Evolutionary conservation across 2,888 invertebrate genomes (phyloP).

Genomic region (Drosophila birchii): DNA sequence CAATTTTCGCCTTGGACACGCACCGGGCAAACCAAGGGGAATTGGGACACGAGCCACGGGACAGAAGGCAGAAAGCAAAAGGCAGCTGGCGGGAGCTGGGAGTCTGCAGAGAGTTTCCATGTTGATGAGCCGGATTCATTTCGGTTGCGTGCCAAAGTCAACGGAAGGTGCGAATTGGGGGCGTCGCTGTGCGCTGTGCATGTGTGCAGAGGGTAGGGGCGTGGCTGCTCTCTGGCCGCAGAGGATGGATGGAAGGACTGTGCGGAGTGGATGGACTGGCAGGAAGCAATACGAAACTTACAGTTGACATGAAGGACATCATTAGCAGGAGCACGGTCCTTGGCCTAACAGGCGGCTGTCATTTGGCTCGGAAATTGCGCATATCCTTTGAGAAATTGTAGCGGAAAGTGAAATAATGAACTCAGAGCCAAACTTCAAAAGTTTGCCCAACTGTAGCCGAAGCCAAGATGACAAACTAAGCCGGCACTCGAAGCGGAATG

Average conservation of each 20-base stretch:
- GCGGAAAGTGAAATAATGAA: constrained; percentile 59
- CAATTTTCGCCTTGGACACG: constrained; percentile 40
- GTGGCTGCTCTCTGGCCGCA: constrained; percentile 13
- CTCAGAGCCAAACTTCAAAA: constrained; percentile 31
- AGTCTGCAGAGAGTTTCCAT: constrained; percentile 44
- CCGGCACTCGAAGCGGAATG: constrained; percentile 40
- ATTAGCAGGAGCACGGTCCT: constrained; percentile 43
- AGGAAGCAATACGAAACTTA: constrained; percentile 36
- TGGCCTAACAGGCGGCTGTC: constrained; percentile 40
- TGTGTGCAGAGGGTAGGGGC: constrained; percentile 3
- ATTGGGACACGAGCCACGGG: background rate
- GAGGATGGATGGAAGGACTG: constrained; percentile 13
- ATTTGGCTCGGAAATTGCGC: constrained; percentile 65
- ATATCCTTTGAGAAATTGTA: constrained; percentile 68
- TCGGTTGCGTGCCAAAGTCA: constrained; percentile 46
- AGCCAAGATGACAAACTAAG: constrained; percentile 53
- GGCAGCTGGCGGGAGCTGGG: constrained; percentile 1
- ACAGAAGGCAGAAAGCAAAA: constrained; percentile 5
- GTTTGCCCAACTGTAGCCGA: constrained; percentile 46
- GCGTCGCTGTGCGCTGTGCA: constrained; percentile 5
- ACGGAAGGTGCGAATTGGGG: constrained; percentile 43
- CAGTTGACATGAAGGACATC: constrained; percentile 58
- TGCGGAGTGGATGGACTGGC: background rate
- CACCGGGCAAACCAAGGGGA: constrained; percentile 17
- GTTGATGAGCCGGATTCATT: constrained; percentile 61